These are phyloP conservation scores for Meriones unguiculatus DNA, from an alignment of 2,113 vertebrate genomes.

Conservation along the genomic window DNA sequence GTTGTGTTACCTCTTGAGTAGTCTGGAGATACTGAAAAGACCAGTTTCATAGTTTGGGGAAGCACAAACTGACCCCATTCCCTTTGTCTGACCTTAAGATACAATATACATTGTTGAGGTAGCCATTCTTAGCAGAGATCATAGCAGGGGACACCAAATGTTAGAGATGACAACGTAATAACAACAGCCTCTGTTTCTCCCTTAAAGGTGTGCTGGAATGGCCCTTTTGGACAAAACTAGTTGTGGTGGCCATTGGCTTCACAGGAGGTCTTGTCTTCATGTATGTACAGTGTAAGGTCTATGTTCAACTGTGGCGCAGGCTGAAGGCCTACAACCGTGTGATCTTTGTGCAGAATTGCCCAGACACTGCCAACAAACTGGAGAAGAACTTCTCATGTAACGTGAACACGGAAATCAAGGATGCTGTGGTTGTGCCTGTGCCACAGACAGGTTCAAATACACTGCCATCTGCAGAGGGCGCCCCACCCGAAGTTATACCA, in stretches of 20 bases:
- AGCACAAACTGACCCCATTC: neutral
- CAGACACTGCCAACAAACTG: slow-evolving; percentile 92
- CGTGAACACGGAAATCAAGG: slow-evolving; percentile 86
- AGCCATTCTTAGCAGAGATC: neutral
- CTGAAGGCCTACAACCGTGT: slow-evolving; percentile 98
- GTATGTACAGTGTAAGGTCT: slow-evolving; percentile 98
- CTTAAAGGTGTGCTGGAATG: slow-evolving; percentile 95
- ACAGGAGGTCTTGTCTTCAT: slow-evolving; percentile 97
- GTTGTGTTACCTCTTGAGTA: neutral
- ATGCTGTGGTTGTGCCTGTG: slow-evolving; percentile 87
- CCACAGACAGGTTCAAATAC: slow-evolving; percentile 87
- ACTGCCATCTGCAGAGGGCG: slow-evolving; percentile 85
- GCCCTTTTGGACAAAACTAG: slow-evolving; percentile 99
- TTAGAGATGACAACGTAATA: neutral
- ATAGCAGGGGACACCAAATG: neutral
- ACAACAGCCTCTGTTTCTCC: slow-evolving; percentile 35
- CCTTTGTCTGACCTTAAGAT: neutral
- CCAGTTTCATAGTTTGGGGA: neutral
- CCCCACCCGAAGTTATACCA: slow-evolving; percentile 86
- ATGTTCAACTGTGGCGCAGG: slow-evolving; percentile 96
- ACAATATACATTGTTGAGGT: neutral
- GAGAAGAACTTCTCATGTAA: slow-evolving; percentile 84
- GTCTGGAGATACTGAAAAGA: neutral
- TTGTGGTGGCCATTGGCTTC: slow-evolving; percentile 95
- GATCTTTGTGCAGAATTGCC: slow-evolving; percentile 99